A percentile compares a stretch with the other conserved stretches of the same genome.
Conservation (phyloP, 2,113 vertebrate species). For the Nycticorax nycticorax region DNA sequence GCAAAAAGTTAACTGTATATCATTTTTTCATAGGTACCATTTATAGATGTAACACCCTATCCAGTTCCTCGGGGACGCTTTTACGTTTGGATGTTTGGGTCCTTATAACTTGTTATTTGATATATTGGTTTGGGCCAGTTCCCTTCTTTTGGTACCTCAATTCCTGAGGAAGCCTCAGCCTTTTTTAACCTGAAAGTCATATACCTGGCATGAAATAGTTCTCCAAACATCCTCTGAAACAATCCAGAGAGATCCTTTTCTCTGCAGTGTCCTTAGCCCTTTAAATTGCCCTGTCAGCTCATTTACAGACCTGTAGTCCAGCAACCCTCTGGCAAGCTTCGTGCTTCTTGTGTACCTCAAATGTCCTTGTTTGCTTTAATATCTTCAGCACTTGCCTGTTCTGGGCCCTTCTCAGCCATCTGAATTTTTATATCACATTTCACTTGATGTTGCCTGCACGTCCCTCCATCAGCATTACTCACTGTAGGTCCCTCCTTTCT, state of each 20-base stretch:
- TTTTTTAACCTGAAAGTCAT: neutral
- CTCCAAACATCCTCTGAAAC: neutral
- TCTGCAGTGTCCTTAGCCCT: neutral
- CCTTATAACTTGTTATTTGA: neutral
- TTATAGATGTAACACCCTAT: neutral
- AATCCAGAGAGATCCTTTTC: neutral
- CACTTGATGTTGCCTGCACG: neutral
- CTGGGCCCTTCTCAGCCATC: neutral
- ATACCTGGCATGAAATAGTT: neutral
- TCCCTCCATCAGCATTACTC: neutral
- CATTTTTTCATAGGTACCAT: neutral
- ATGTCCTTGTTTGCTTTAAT: neutral
- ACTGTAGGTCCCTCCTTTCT: neutral
- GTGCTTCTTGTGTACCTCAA: neutral
- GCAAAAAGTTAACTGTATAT: neutral
- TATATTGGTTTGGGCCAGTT: neutral
- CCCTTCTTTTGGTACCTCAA: neutral
- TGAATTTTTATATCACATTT: neutral
- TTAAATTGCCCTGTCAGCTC: neutral
- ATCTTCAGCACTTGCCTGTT: neutral
- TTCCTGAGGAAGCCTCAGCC: neutral
- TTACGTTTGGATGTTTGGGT: neutral
- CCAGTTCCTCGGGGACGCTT: neutral
- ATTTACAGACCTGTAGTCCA: neutral
- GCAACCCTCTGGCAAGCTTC: neutral